These are phyloP conservation scores for Cavia aperea DNA, from an alignment of 2,113 vertebrate species.

Conservation along the genomic window DNA sequence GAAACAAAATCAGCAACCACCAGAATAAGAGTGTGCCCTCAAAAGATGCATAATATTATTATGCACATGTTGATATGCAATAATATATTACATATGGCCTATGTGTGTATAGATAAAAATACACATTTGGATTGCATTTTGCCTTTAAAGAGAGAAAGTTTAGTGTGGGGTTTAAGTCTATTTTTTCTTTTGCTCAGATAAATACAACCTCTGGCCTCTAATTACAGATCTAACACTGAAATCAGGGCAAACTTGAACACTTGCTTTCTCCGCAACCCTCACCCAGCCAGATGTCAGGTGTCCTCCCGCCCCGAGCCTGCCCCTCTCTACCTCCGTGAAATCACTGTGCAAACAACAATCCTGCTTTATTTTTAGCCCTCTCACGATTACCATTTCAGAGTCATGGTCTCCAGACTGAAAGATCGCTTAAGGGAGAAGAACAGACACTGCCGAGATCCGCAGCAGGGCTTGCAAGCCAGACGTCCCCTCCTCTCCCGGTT, in stretches of 20 bases:
- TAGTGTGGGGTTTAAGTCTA: background rate
- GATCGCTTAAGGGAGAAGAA: background rate
- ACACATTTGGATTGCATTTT: background rate
- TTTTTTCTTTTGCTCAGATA: background rate
- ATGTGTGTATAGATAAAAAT: background rate
- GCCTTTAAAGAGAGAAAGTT: background rate
- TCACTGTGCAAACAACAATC: background rate
- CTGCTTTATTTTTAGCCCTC: background rate
- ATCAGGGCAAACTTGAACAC: background rate
- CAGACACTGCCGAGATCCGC: background rate
- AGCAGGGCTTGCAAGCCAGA: background rate
- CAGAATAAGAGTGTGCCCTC: background rate
- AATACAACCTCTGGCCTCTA: background rate
- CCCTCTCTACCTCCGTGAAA: background rate
- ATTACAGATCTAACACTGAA: background rate
- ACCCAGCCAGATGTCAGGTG: background rate
- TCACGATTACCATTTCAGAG: background rate
- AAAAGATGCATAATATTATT: background rate
- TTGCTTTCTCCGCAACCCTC: background rate
- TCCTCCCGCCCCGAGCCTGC: background rate
- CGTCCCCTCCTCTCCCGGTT: background rate
- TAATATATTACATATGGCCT: background rate
- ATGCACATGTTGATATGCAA: background rate
- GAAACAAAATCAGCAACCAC: background rate
- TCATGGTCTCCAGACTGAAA: background rate